Percentiles rank a stretch among this genome's conserved stretches.
These are phyloP conservation scores for Crepidodera aurea DNA, from an alignment of 2,888 invertebrate species.

Conservation along the genomic window DNA sequence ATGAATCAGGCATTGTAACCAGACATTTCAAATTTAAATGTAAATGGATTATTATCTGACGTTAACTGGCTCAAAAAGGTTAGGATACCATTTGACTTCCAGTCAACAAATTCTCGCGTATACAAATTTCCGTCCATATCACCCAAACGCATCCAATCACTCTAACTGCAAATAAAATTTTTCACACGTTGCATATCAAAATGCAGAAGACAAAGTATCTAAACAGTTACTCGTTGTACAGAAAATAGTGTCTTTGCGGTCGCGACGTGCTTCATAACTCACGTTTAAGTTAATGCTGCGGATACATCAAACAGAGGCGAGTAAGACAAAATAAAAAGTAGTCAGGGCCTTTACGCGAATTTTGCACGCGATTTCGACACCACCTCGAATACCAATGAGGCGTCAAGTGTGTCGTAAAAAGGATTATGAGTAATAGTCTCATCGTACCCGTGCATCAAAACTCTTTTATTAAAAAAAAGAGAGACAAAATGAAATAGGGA, in stretches of 20 bases:
- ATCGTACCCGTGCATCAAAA: conserved; percentile 3
- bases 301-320: conserved; percentile 21
- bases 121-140: not conserved
- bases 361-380: conserved; percentile 19
- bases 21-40: no score
- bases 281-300: conserved; percentile 29
- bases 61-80: no score
- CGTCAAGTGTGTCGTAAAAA: conserved; percentile 5
- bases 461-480: conserved; percentile 2
- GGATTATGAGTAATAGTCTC: conserved; percentile 8
- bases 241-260: conserved; percentile 16
- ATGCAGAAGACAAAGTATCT: not conserved
- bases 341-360: conserved; percentile 17
- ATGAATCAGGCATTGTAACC: no score
- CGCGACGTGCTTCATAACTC: conserved; percentile 26
- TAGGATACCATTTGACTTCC: no score
- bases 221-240: conserved; percentile 10
- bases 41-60: no score
- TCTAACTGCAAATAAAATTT: not conserved
- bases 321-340: conserved; percentile 28
- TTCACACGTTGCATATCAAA: conserved; percentile 19
- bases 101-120: no score
- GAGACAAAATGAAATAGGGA: not conserved
- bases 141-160: not conserved
- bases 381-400: conserved; percentile 17